Evolutionary conservation across 2,888 invertebrate genomes (phyloP).

Genomic region (Selenia dentaria): DNA sequence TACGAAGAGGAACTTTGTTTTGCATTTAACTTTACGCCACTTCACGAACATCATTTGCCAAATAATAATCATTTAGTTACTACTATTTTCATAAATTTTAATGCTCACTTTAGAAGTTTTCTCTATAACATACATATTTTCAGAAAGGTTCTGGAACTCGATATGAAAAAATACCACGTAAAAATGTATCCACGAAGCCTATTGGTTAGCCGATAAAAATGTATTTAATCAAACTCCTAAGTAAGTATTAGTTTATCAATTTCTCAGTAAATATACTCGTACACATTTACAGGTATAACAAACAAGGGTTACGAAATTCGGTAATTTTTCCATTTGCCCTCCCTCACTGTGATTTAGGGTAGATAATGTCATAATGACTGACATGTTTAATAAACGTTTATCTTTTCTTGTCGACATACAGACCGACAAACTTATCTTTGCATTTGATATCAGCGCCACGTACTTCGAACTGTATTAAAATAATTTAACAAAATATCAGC

Average conservation of each 20-base stretch:
- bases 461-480: slow-evolving; percentile 1
- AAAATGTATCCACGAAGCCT: too few species aligned
- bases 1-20: too few species aligned
- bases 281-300: slow-evolving; percentile 12
- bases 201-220: too few species aligned
- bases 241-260: neutral
- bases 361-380: slow-evolving; percentile 75
- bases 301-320: slow-evolving; percentile 29
- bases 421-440: slow-evolving; percentile 37
- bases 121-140: too few species aligned
- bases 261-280: neutral
- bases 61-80: too few species aligned
- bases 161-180: too few species aligned
- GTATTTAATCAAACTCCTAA: too few species aligned
- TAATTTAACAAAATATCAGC: neutral
- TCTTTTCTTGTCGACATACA: slow-evolving; percentile 57
- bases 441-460: slow-evolving; percentile 10
- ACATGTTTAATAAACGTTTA: slow-evolving; percentile 80
- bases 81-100: too few species aligned
- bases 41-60: too few species aligned
- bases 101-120: too few species aligned
- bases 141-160: too few species aligned
- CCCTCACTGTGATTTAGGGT: slow-evolving; percentile 65
- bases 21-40: too few species aligned
- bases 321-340: slow-evolving; percentile 64